Evolutionary conservation across 2,888 invertebrate species (phyloP), one percentile per base, ranked within the genome.

Genomic region (Leptinotarsa peninsularis): DNA sequence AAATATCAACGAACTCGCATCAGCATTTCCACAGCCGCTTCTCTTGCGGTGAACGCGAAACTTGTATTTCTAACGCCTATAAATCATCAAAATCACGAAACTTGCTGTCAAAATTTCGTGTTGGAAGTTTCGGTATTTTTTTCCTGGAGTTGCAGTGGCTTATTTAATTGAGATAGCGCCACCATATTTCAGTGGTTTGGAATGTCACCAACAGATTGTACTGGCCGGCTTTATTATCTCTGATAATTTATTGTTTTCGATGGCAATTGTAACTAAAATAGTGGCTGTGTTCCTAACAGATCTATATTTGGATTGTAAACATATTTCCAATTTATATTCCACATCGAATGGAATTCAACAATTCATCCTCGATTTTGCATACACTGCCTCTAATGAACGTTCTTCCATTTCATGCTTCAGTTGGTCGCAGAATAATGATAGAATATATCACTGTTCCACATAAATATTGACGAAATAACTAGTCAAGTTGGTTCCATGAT

Each of bases 121-220:
- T 52, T 58, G 58, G 18, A 21, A 54, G 52, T 73, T 18, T 49
- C 73, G 49, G 73, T 66, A 66, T 74, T 74, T 69, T 74, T 63
- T 33, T 1, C 21, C 21, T 13, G 58, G 15, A 21, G 58, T 58
- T 58, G 33, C 7, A 33, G 63, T 33, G 5, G 58, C 27, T 33
- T 66, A 74, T 74, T 66, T 70, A 74, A 74, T 74, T 71, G 74
- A 56, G 71, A 74, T 70, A 54, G 70, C 66, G 52, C 63, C 17
- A 60, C 70, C 70, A 73, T 76, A 76, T 73, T 73, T 73, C 60
- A 76, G 73, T 60, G 76, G 71, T 66, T 66, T 50, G 54, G n/a
- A n/a, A 58, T 63, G 76, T 76, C 76, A 73, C 58, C 60, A 52
- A 66, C 76, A 76, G 70, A 70, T 73, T 76, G 76, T 70, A 70